Conservation (phyloP, 2,888 invertebrate species). For the Drosophila pseudotalamancana region DNA sequence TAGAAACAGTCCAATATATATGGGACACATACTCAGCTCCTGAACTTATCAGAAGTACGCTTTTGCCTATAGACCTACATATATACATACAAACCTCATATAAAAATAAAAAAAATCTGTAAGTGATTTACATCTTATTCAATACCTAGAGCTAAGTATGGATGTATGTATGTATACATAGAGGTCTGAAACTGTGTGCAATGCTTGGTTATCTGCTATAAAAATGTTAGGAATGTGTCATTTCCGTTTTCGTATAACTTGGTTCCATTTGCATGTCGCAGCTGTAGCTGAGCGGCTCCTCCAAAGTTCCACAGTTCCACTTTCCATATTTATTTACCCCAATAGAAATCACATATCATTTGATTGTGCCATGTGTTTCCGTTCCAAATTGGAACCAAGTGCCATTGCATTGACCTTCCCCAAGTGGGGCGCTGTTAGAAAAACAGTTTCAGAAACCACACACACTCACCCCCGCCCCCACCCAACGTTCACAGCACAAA, state of each 20-base stretch:
- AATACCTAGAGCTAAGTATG: no score
- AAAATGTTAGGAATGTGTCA: conserved; percentile 3
- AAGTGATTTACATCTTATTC: no score
- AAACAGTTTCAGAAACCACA: not conserved
- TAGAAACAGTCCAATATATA: no score
- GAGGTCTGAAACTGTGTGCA: no score
- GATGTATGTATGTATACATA: no score
- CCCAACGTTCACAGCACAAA: conserved; percentile 3
- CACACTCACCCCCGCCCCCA: not conserved
- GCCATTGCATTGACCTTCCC: conserved; percentile 45
- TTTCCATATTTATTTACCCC: not conserved
- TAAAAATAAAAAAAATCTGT: no score
- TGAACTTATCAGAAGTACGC: no score
- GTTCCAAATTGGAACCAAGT: conserved; percentile 35
- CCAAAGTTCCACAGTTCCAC: conserved; percentile 14
- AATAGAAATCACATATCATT: not conserved
- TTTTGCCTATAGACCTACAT: no score
- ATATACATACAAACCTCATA: no score
- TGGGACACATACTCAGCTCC: no score
- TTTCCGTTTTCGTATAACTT: conserved; percentile 18
- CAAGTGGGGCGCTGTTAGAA: conserved; percentile 18
- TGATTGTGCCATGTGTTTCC: conserved; percentile 44
- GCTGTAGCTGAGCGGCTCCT: conserved; percentile 24
- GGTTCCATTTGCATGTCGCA: conserved; percentile 14
- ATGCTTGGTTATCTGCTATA: not conserved